Base-by-base conservation (phyloP, 2,113 vertebrate genomes). In the Lophotis ruficrista region DNA sequence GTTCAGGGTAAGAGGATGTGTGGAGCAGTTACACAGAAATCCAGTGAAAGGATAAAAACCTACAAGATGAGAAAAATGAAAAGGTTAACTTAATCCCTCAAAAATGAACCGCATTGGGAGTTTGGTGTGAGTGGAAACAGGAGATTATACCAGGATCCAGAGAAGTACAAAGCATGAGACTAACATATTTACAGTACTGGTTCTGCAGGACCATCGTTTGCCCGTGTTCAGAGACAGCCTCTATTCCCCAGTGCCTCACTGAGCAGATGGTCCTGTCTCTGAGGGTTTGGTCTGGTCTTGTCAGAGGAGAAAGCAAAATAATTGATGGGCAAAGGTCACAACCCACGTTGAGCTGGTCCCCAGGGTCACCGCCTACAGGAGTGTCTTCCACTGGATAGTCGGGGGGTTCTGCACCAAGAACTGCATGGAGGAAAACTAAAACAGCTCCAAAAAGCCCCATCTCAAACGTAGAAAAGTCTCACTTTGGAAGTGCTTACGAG, bases 401-500 rank as follows among this genome's bases (percentile, higher is more conserved):
- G 21, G 94, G 94, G 83, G 92, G 94, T 94, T 97, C 96, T 95
- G 95, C 93, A 83, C 96, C 97, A 97, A 96, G 97, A 98, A 96
- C 93, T 72, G 73, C 33, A 68, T 79, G 90, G 93, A 97, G 96
- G 96, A 94, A 94, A 97, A 97, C 97, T 95, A 97, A 96, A 91
- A 79, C 84, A 95, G 97, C 97, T 96, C 96, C 96, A 88, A 93
- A 93, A 89, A 91, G 92, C 90, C 89, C 97, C 96, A 97, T 97
- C 94, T 99, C 98, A 99, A 98, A 99, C 98, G 94, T 99, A 99
- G 98, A 99, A 99, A 97, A 99, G 99, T 96, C 99, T 99, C 98
- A 99, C 99, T 97, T 98, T 99, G 94, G 99, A 99, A 91, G 99
- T 99, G 98, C 99, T 99, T 97, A 99, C 99, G 3, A 99, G 99